Conservation (phyloP, 92 coral and sea anemone genomes). For the Micromussa lordhowensis region DNA sequence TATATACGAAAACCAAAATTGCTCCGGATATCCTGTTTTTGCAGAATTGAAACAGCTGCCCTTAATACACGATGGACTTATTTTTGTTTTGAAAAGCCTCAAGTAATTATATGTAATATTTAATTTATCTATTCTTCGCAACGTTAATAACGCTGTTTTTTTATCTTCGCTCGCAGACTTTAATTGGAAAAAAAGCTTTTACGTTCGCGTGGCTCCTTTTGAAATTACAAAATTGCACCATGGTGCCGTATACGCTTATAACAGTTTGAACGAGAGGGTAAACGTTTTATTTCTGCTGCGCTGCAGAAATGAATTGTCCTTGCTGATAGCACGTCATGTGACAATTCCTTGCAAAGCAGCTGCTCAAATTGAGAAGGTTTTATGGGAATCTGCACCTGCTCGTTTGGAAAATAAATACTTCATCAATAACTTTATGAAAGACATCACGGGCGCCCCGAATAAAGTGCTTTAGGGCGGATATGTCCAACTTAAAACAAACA, state of each 20-base stretch:
- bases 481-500: slow-evolving; percentile 84
- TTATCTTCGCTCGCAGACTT: slow-evolving; percentile 73
- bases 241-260: background rate
- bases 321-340: slow-evolving; percentile 75
- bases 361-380: slow-evolving; percentile 74
- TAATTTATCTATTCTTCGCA: slow-evolving; percentile 84
- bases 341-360: slow-evolving; percentile 68
- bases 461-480: slow-evolving; percentile 97
- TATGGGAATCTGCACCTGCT: slow-evolving; percentile 94
- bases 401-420: slow-evolving; percentile 90
- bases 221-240: slow-evolving; percentile 5
- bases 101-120: slow-evolving; percentile 97
- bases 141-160: slow-evolving; percentile 85
- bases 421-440: slow-evolving; percentile 99
- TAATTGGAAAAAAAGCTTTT: slow-evolving; percentile 76
- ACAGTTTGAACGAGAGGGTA: slow-evolving; percentile 19
- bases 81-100: slow-evolving; percentile 89
- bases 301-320: slow-evolving; percentile 33
- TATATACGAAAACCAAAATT: slow-evolving; percentile 73
- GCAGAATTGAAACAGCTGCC: slow-evolving; percentile 80
- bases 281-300: slow-evolving; percentile 33
- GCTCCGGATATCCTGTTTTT: slow-evolving; percentile 85
- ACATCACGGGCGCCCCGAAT: slow-evolving; percentile 90
- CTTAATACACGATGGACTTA: slow-evolving; percentile 77
- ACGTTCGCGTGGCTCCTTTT: slow-evolving; percentile 7